Evolutionary conservation across 1,140 invertebrate genomes (phyloP), one percentile per base, ranked within the genome.

Genomic region (Paraescarpia echinospica): DNA sequence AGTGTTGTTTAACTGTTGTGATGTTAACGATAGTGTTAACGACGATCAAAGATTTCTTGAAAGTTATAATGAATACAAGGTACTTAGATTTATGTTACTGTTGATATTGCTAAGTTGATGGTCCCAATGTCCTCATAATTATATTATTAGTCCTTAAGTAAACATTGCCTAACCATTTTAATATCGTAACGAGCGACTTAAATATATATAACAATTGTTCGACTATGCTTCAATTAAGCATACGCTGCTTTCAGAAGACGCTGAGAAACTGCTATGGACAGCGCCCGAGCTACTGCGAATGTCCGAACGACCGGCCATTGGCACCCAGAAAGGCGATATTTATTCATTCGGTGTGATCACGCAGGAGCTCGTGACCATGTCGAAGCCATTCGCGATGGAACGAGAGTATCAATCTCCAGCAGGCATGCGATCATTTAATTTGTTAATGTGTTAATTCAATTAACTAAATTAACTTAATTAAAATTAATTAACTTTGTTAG

Each of bases 291-390:
- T 96, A 51, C 93, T 97, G 31, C 93, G 96, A 31, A 93, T 94
- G 94, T 93, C 94, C 89, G 92, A 94, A 91, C 93, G 94, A 94
- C 96, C 95, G 91, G 94, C 94, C 18, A 94, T 93, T 35, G 98
- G 98, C 1, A 98, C 98, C 0, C 98, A 98, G 94, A 98, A 98
- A 94, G 98, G 97, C 0, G 99, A 99, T 95, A 97, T 99, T 31
- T 99, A 99, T 95, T 98, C 98, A n/a, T 99, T 99, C 95, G 98
- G 97, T 4, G 97, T 99, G 89, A 97, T 99, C 88, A 96, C 99
- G 12, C 99, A 99, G 95, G 99, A 99, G 94, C 96, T 97, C 34
- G 33, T 91, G 9, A 35, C 48, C 9, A 35, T 35, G 33, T n/a
- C 34, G 33, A 35, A 91, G 18, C 91, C 91, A 22, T 91, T 31